These are phyloP conservation scores for Sebastes matsubarae DNA, from an alignment of 2,797 vertebrate species.

Conservation along the genomic window DNA sequence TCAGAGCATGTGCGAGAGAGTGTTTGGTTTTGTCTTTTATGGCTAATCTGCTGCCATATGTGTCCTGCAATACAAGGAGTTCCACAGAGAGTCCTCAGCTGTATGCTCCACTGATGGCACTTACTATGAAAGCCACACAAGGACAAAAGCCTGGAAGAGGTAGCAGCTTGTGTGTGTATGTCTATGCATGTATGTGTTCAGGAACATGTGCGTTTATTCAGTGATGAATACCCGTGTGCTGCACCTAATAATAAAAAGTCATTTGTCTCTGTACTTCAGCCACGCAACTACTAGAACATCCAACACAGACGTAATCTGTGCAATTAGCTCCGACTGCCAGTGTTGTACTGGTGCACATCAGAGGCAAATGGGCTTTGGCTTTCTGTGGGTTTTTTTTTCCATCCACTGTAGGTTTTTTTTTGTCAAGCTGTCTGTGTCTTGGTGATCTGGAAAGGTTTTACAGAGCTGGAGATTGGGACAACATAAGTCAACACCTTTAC, in stretches of 20 bases:
- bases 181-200: background rate
- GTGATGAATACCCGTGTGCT: background rate
- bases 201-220: background rate
- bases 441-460: conserved; percentile 18
- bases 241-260: conserved; percentile 8
- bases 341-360: conserved; percentile 19
- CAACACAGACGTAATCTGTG: conserved; percentile 26
- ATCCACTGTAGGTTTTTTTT: conserved; percentile 3
- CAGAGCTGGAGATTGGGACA: conserved; percentile 26
- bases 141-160: conserved; percentile 24
- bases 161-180: conserved; percentile 5
- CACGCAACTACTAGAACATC: conserved; percentile 7
- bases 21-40: conserved; percentile 32
- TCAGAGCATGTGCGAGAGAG: background rate
- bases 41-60: conserved; percentile 32
- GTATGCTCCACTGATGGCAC: conserved; percentile 33
- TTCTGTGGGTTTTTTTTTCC: background rate
- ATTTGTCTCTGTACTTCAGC: conserved; percentile 19
- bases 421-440: background rate
- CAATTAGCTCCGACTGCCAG: conserved; percentile 28
- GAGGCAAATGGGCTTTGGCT: conserved; percentile 18
- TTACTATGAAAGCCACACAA: conserved; percentile 23
- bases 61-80: conserved; percentile 16
- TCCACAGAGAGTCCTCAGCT: conserved; percentile 39
- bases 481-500: conserved; percentile 34